Evolutionary conservation across 2,797 vertebrate genomes (phyloP).

Genomic region (Streptopelia turtur): DNA sequence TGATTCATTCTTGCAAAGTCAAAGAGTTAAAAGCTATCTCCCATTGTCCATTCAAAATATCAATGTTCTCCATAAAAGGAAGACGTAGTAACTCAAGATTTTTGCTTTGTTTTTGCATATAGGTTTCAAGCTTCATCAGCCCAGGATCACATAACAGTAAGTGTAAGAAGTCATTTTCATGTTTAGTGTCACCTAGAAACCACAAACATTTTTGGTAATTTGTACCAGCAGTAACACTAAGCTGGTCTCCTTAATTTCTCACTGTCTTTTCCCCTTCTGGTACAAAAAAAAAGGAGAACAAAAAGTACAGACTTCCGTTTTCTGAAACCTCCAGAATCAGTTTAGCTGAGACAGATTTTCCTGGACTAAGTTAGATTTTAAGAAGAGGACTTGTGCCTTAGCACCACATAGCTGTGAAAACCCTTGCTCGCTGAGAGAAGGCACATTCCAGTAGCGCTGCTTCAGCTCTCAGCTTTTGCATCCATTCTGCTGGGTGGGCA

Average conservation of each 20-base stretch:
- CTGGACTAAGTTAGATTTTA: not conserved
- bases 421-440: not conserved
- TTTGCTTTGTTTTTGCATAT: constrained; percentile 24
- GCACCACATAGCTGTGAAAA: not conserved
- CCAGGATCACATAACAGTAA: not conserved
- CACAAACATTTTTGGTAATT: not conserved
- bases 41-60: not conserved
- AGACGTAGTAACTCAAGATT: not conserved
- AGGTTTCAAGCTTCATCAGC: constrained; percentile 47
- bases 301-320: not conserved
- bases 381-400: not conserved
- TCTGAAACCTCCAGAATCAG: not conserved
- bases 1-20: not conserved
- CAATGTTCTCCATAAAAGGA: not conserved
- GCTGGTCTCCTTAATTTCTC: not conserved
- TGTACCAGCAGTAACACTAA: not conserved
- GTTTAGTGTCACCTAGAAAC: not conserved
- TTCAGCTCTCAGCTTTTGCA: not conserved
- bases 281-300: not conserved
- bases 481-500: not conserved
- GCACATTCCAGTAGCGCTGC: not conserved
- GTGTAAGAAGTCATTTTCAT: constrained; percentile 11
- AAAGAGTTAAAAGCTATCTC: not conserved
- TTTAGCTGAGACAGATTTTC: not conserved
- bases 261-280: not conserved